Evolutionary conservation across 2,888 invertebrate species (phyloP).

Genomic region (Plutella xylostella): DNA sequence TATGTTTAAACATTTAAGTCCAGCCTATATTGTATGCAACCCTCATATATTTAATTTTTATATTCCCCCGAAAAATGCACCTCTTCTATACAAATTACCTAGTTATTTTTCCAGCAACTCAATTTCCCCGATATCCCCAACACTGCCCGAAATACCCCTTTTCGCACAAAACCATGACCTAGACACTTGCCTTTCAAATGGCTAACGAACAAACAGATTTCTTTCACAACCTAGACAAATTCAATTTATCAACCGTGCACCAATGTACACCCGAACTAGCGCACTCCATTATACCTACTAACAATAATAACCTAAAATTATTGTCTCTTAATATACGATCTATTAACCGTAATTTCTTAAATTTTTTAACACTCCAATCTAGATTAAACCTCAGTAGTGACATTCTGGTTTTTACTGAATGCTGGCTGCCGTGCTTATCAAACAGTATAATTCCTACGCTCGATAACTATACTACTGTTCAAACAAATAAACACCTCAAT

Average conservation of each 20-base stretch:
- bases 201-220: neutral
- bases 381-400: too few relatives aligned
- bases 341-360: neutral
- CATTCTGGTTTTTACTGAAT: constrained; percentile 1
- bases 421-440: neutral
- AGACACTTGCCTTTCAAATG: too few relatives aligned
- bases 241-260: neutral
- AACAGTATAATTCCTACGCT: neutral
- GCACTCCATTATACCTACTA: neutral
- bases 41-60: neutral
- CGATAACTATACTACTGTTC: neutral
- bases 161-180: too few relatives aligned
- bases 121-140: too few relatives aligned
- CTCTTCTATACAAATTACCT: too few relatives aligned
- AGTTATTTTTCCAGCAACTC: too few relatives aligned
- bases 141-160: too few relatives aligned
- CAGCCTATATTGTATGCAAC: neutral
- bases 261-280: neutral
- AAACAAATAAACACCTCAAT: neutral
- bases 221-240: neutral
- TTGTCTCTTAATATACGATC: neutral
- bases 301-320: neutral
- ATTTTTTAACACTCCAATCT: neutral
- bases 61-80: too few relatives aligned
- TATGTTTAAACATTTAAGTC: neutral